Evolutionary conservation across 2,888 invertebrate genomes (phyloP), one percentile per base, ranked within the genome.

Genomic region (Epicampocera succincta): DNA sequence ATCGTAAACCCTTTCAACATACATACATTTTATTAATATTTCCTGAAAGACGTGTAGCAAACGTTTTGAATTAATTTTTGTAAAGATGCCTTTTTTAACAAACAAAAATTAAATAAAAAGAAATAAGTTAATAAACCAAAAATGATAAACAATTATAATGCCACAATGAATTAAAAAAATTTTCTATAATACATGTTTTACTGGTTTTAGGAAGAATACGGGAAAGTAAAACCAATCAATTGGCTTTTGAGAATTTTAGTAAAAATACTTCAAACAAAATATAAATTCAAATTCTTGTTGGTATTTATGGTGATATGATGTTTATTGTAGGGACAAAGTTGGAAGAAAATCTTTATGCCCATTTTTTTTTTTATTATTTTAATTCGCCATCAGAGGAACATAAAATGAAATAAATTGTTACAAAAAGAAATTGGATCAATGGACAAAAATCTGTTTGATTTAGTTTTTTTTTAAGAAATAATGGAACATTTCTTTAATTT

Each of bases 221-320:
- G 17, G 46, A 8, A 33, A 66, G 68, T 61, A 76, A 76, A 76
- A 76, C 42, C 60, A 13, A 33, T 17, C 44, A 52, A 11, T 5
- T 38, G 56, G 19, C 50, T 61, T 60, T 33, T 69, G 63, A 74
- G 76, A 82, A 65, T 82, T 82, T 82, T 82, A 74, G 82, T 82
- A n/a, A n/a, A n/a, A n/a, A n/a, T n/a, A n/a, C n/a, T n/a, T 73
- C 74, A 82, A 82, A 82, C 77, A 69, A 82, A 73, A 69, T 77
- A 81, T 63, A 74, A 73, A 42, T n/a, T n/a, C n/a, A n/a, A n/a
- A n/a, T 33, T 1, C 8, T 33, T 9, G 33, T 33, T 33, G 5
- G 1, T 6, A 8, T 33, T 33, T 25, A 25, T 25, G 25, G 25
- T 25, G 25, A 25, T 25, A 33, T 33, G n/a, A n/a, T n/a, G n/a